A percentile compares a stretch with the other conserved stretches of the same genome.
Conservation (phyloP, 23 tunicate genomes). For the Oikopleura dioica region DNA sequence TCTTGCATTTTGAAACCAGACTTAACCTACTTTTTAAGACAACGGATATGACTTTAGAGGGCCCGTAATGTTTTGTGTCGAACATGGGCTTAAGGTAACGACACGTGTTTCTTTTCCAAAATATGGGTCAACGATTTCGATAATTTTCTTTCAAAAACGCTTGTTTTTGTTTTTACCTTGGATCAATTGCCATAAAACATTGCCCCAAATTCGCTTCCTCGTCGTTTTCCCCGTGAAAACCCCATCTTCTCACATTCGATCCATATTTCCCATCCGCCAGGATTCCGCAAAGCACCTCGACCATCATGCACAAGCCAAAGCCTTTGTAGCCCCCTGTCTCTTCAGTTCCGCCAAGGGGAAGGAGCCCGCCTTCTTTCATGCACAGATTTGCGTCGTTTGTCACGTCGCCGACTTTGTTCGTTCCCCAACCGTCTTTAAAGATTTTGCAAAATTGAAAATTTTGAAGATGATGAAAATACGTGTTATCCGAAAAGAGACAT, state of each 20-base stretch:
- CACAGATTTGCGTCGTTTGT: constrained; percentile 46
- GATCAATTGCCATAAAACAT: constrained; percentile 63
- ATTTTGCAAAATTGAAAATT: no score
- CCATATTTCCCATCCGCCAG: constrained; percentile 44
- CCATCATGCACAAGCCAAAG: constrained; percentile 92
- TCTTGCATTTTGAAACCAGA: no score
- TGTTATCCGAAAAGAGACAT: no score
- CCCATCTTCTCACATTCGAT: constrained; percentile 62
- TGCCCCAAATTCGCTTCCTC: constrained; percentile 37
- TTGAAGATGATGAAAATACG: no score
- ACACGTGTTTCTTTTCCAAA: no score
- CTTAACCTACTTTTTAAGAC: no score
- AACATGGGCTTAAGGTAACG: no score
- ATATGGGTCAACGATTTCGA: no score
- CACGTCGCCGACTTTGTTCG: constrained; percentile 25
- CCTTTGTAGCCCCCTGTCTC: constrained; percentile 94
- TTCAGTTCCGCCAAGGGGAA: constrained; percentile 87
- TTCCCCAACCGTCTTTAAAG: constrained; percentile 9
- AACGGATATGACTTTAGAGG: no score
- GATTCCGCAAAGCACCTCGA: constrained; percentile 61
- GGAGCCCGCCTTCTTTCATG: constrained; percentile 52
- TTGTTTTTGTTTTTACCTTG: no score
- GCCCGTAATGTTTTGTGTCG: no score
- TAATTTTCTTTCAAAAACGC: no score
- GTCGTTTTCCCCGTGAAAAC: constrained; percentile 25